Evolutionary conservation across 2,888 invertebrate genomes (phyloP), one percentile per base, ranked within the genome.

Genomic region (Aquatica leii): DNA sequence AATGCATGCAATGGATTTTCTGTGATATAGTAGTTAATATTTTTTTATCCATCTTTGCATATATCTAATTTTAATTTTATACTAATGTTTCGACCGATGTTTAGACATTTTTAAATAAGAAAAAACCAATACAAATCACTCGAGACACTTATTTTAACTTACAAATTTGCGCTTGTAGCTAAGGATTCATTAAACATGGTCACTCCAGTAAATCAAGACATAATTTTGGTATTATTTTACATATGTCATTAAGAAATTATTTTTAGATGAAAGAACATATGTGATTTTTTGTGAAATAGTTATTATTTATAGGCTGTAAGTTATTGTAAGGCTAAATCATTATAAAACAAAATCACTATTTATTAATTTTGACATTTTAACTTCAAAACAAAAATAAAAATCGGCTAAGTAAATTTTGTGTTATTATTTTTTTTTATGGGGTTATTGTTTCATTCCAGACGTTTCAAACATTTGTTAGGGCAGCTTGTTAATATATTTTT

Each of bases 1-100:
- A 60, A 54, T 60, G 60, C 60, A 55, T 60, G 60, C 60, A 60
- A 60, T 60, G 54, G 24, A 49, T 43, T 60, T 59, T 60, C 60
- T 60, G 60, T 60, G 60, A 60, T 60, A 60, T 55, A 50, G 48
- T 55, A 34, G 51, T 60, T 60, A 60, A 55, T 60, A 43, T 55
- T 55, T 48, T 53, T 59, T 14, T 43, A 48, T 43, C 52, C 43
- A 43, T 31, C 14, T 53, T 41, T 52, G 40, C 48, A 37, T 46
- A 53, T 46, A 53, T n/a, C n/a, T 31, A 24, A 34, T 43, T 3
- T 20, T 20, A 46, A 46, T 46, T 46, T 21, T 37, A 48, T 50
- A 31, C 41, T 12, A 20, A 58, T 11, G 15, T 12, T 11, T 18
- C 21, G n/a, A 40, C 14, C 34, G 49, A 21, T 17, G 37, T 50